Base-by-base conservation (phyloP, 2,888 invertebrate species). In the Parascotia fuliginaria region DNA sequence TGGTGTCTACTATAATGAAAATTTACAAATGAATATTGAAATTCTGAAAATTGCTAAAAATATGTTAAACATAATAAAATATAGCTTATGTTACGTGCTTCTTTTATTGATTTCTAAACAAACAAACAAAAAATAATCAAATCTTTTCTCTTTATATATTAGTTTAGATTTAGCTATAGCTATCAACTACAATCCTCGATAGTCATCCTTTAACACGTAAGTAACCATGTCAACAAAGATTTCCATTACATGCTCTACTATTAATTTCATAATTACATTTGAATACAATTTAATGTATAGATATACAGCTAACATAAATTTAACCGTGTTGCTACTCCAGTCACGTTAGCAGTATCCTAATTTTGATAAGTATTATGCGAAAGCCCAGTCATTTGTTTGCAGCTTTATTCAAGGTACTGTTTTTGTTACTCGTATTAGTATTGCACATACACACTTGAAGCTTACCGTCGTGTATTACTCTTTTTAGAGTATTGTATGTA, bases 301-400 rank as follows among this genome's bases (percentile, higher is more conserved):
- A 16, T 36, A 36, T 22, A 12, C 11, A 11, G 11, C 11, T 34
- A 19, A 36, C 36, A 33, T 15, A 24, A 11, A 28, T 13, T 13
- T 3, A 13, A 13, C 2, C 31, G 7, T 2, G 7, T 31, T 31
- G 9, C 6, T 11, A 13, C 24, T 12, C 46, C 19, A 22, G 40
- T 39, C 46, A 40, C 46, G 46, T 46, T 14, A 14, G 6, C 11
- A 14, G 19, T 9, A 44, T 28, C 14, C 16, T 28, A 22, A 34
- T 22, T 33, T 34, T 22, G 40, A 41, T 31, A 41, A 32, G 32
- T 16, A 41, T 32, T 22, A 31, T 12, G 22, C 36, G 19, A 16
- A 16, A 36, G 12, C 19, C 36, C 19, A 36, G 22, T 6, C 19
- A 36, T 36, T n/a, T 19, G 36, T 36, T 36, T 11, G 36, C 4